These are phyloP conservation scores for Trachythela sp. DNA, from an alignment of 64 coral and sea anemone species.

Conservation along the genomic window DNA sequence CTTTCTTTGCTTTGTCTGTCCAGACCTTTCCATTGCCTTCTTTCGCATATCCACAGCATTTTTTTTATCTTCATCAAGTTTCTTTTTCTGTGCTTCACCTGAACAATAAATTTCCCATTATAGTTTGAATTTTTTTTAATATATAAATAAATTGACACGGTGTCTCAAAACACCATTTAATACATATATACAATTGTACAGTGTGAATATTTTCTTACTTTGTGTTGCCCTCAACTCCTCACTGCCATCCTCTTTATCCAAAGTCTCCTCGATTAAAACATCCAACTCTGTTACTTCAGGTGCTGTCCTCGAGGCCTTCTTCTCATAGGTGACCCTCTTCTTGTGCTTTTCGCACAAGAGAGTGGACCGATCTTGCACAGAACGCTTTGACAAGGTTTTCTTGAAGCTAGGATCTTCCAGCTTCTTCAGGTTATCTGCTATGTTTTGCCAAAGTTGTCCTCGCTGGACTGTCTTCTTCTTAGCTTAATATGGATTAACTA, in stretches of 20 bases:
- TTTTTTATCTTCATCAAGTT: constrained; percentile 40
- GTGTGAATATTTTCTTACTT: neutral
- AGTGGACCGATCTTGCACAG: no score
- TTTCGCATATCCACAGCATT: constrained; percentile 47
- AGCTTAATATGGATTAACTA: constrained; percentile 34
- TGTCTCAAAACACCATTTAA: no score
- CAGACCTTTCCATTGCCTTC: constrained; percentile 51
- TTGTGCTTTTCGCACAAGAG: no score
- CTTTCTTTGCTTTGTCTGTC: constrained; percentile 35
- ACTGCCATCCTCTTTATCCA: neutral
- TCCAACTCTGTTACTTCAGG: no score
- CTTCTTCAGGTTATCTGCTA: constrained; percentile 39
- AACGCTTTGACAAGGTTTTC: no score
- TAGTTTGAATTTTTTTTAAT: no score
- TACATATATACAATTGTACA: no score
- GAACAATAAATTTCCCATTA: neutral
- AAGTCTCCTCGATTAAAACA: no score
- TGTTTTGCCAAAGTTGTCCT: constrained; percentile 37
- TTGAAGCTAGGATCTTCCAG: constrained; percentile 20
- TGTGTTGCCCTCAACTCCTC: neutral
- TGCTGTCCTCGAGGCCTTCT: no score
- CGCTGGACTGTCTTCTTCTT: constrained; percentile 49
- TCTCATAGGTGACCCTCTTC: no score
- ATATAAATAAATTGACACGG: no score
- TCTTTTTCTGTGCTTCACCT: constrained; percentile 26